Evolutionary conservation across 2,113 vertebrate genomes (phyloP).

Genomic region (Psilopogon haemacephalus): DNA sequence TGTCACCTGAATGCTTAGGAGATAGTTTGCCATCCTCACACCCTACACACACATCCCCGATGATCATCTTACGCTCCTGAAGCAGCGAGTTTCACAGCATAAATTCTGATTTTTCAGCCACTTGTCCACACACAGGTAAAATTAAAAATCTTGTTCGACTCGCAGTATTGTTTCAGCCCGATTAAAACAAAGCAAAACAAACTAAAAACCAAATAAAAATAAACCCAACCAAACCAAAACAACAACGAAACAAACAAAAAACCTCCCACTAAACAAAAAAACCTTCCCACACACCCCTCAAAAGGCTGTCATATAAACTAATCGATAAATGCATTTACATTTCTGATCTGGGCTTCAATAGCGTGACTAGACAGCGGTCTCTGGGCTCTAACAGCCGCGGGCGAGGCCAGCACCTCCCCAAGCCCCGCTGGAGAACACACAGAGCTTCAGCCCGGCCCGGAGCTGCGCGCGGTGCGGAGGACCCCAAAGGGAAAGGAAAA

Average conservation of each 20-base stretch:
- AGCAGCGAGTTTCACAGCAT: neutral
- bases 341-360: accelerated
- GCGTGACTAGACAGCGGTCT: accelerated
- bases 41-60: no score
- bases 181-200: neutral
- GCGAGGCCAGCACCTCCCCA: neutral
- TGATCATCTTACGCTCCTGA: neutral
- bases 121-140: neutral
- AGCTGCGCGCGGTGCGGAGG: neutral
- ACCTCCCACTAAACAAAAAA: neutral
- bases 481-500: neutral
- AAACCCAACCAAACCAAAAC: neutral
- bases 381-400: neutral
- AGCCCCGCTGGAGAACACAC: neutral
- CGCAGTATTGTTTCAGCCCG: neutral
- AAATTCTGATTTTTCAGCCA: neutral
- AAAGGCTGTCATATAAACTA: accelerated
- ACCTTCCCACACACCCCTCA: neutral
- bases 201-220: neutral
- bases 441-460: neutral
- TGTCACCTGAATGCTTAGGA: neutral
- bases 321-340: neutral
- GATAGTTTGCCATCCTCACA: neutral
- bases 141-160: neutral
- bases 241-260: neutral